A percentile compares a stretch with the other conserved stretches of the same genome.
Conservation (phyloP, 2,113 vertebrate genomes). For the Cichladusa arquata region DNA sequence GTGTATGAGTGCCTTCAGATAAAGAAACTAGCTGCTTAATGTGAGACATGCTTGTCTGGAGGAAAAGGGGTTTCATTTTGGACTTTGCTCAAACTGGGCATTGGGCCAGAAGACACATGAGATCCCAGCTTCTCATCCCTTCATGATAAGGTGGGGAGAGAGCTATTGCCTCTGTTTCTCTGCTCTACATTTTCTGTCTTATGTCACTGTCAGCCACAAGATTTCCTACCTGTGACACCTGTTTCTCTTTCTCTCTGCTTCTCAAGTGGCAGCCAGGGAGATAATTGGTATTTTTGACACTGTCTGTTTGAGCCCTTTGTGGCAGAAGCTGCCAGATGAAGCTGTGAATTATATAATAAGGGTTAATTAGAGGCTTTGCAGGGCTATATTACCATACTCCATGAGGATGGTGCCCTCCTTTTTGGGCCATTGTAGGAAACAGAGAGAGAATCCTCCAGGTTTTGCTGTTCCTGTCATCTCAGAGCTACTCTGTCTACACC, state of each 20-base stretch:
- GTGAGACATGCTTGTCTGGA: not conserved
- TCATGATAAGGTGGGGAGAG: not conserved
- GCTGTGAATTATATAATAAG: slow-evolving; percentile 42
- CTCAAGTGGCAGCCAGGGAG: not conserved
- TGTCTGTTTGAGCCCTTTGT: slow-evolving; percentile 26
- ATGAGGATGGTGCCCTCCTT: not conserved
- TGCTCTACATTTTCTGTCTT: not conserved
- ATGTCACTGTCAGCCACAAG: not conserved
- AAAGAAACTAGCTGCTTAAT: not conserved
- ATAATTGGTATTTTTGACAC: slow-evolving; percentile 53
- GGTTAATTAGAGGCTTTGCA: slow-evolving; percentile 48
- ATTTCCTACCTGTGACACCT: not conserved
- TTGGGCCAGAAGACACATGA: not conserved
- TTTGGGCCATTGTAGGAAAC: not conserved
- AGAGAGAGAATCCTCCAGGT: not conserved
- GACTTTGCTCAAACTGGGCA: not conserved
- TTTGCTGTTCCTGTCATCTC: not conserved
- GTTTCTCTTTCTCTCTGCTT: not conserved
- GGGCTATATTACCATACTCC: not conserved
- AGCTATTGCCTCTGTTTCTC: not conserved
- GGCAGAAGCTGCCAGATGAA: slow-evolving; percentile 12
- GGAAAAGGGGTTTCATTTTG: not conserved
- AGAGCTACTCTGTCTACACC: not conserved
- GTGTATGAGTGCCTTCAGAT: not conserved
- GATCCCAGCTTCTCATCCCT: not conserved